These are phyloP conservation scores for Dolichopus griseipennis DNA, from an alignment of 2,888 invertebrate genomes.

Conservation along the genomic window DNA sequence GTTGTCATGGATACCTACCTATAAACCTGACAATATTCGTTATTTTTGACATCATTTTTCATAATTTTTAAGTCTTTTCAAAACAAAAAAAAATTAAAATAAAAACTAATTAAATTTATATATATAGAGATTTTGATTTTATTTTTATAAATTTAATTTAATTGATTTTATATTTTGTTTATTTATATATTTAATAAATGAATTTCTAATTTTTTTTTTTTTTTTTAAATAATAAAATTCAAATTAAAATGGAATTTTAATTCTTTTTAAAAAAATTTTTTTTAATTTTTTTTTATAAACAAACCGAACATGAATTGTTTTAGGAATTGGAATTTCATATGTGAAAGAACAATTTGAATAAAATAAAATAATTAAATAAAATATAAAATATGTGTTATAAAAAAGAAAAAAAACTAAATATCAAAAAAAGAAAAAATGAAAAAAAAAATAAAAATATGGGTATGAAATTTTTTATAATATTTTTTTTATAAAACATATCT, in stretches of 20 bases:
- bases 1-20: no score
- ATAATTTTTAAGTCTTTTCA: no score
- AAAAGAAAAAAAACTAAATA: not conserved
- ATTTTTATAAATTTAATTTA: no score
- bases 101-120: no score
- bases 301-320: not conserved
- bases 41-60: no score
- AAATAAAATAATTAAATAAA: no score
- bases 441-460: not conserved
- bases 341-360: not conserved
- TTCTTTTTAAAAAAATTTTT: not conserved
- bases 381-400: not conserved
- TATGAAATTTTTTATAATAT: not conserved
- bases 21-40: no score
- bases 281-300: not conserved
- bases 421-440: not conserved
- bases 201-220: not conserved
- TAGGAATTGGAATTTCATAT: conserved; percentile 4
- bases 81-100: no score
- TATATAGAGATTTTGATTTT: no score
- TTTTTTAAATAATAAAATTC: not conserved
- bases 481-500: no score
- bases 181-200: not conserved
- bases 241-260: conserved; percentile 6
- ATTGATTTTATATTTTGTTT: no score